Evolutionary conservation across 1,140 invertebrate genomes (phyloP), one percentile per base, ranked within the genome.

Genomic region (Saxidomus purpurata): DNA sequence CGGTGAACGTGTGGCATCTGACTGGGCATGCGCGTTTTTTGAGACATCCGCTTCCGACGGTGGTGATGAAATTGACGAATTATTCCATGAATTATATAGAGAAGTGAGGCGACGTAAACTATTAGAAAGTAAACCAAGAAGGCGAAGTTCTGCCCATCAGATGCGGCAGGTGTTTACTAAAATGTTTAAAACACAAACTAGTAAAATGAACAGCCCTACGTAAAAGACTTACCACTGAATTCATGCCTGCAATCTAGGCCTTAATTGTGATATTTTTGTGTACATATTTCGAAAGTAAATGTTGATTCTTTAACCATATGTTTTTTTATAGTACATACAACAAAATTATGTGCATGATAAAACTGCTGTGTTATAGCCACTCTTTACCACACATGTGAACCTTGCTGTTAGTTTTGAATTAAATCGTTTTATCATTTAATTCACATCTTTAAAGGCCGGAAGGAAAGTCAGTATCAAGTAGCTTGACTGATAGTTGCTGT

Each of bases 41-140:
- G 98, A 98, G 95, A 98, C 98, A 67, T 98, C 98, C 0, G 98
- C 98, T 0, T 96, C 98, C 79, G 98, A 98, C 93, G 98, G 97
- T 91, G 97, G 98, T 63, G 97, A 98, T 52, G 94, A 95, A 47
- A 93, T 94, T 22, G 55, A 80, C 22, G 92, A 95, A 89, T 90
- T 95, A 38, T 96, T 95, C 77, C 89, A 94, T 74, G 94, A 96
- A 90, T 91, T 95, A 43, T 93, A 95, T 74, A 90, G 94, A n/a
- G 95, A 96, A 81, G 91, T 96, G 13, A 93, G 94, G 52, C 82
- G 95, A 31, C 91, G 95, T 13, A 94, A 94, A 83, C 89, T 93
- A 89, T 87, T 95, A 31, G 94, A 94, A 89, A 90, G 63, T 40
- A 95, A 94, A 84, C 92, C 94, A 0, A 90, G 95, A 67, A 84